Base-by-base conservation (phyloP, 2,888 invertebrate genomes). In the Nebria salina region DNA sequence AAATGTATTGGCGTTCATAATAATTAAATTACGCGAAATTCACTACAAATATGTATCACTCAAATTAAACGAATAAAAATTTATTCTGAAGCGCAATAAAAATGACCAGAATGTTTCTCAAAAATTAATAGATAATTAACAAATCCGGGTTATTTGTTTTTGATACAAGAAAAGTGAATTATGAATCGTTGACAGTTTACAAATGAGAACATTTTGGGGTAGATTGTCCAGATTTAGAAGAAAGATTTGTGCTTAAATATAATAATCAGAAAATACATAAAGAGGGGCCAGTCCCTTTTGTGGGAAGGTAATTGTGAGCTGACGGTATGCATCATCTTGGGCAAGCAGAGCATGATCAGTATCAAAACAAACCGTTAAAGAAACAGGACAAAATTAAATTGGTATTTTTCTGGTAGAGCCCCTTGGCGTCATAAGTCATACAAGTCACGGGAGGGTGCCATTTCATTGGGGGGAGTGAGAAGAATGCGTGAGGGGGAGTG, bases 341-440 rank as follows among this genome's bases (percentile, higher is more conserved):
- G 7, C 13, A 13, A 8, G 13, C 8, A 54, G 8, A 54, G 54
- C 72, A 41, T 25, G 5, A 41, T 41, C 78, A 65, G 73, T 78
- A 72, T 78, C 78, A 78, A 78, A 78, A 78, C 78, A 78, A 72
- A 78, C 78, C 78, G 78, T 73, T 78, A 78, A 73, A 72, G 72
- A 78, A 73, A 78, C 72, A 26, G 65, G 41, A 73, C 72, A 72
- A 85, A 86, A 85, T 85, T 86, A 86, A 85, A 85, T 85, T 85
- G 85, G 85, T 85, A 85, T 85, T 86, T 85, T 84, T 84, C 83
- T 82, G 82, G 82, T 82, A 76, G 83, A 83, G 26, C 75, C 80
- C 83, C 83, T 81, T 34, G 20, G 84, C 82, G 83, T 84, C 83
- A 86, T 87, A 87, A 86, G 84, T 87, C 87, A 86, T 86, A 85